Base-by-base conservation (phyloP, 2,797 vertebrate genomes). In the Garrulus glandarius region DNA sequence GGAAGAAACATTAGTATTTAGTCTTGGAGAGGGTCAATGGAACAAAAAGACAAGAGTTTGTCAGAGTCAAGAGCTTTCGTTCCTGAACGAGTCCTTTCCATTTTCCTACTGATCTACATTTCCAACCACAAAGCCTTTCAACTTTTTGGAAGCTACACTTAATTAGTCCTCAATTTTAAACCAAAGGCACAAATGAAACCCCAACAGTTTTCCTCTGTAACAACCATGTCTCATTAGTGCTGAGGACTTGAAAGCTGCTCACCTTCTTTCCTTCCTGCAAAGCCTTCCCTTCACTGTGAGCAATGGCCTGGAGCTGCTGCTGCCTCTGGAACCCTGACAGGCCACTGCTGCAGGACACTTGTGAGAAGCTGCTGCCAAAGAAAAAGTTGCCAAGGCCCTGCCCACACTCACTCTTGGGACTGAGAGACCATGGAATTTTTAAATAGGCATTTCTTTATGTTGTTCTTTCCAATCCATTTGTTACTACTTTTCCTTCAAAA, bases 381-480 rank as follows among this genome's bases (percentile, higher is more conserved):
- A 11, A 20, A 11, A 75, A 23, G 10, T 1, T 41, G 69, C 89
- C 85, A 93, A 47, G 13, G 36, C 39, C 59, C 77, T 65, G 77
- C 76, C 63, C 36, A 92, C 67, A 12, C 47, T 89, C 47, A 19
- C 50, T 76, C 49, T 39, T 34, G 65, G 60, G 68, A 89, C 78
- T 63, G 4, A 15, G 8, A 69, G 8, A 76, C 8, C 57, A 15
- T 0, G 14, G 79, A 61, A 76, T 47, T 81, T 79, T 88, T 60
- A 11, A 61, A 65, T 13, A 32, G 27, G 23, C 44, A 39, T 81
- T 94, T 86, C 68, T 43, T 92, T 81, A 83, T 92, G 76, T 84
- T 88, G n/a, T 34, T 93, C 87, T 95, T 94, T 88, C 93, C 93
- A 86, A 78, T 88, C 53, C 29, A 41, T 34, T 88, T 55, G 36